Conservation (phyloP, 2,888 invertebrate species). For the Phalera bucephala region DNA sequence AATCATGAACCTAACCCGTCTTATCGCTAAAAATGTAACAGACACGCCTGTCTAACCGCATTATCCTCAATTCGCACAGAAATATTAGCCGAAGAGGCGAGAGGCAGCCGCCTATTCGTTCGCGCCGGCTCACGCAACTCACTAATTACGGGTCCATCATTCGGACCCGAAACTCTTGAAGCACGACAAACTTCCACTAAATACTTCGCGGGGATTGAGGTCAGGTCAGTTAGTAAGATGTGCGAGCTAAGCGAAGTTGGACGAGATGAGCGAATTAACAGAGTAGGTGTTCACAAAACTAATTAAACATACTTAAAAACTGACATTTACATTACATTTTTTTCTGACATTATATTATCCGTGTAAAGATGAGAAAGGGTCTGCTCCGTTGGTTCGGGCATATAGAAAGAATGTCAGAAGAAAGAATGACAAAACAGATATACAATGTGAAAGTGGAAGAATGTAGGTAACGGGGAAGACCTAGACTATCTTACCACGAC, state of each 20-base stretch:
- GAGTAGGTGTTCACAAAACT: too few relatives aligned
- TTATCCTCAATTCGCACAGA: conserved; percentile 22
- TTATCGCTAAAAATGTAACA: background rate
- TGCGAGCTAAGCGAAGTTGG: background rate
- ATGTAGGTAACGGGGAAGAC: too few relatives aligned
- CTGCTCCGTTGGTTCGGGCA: too few relatives aligned
- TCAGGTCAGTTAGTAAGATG: background rate
- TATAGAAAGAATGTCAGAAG: too few relatives aligned
- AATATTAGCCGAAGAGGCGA: conserved; percentile 25
- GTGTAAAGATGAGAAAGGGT: too few relatives aligned
- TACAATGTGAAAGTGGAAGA: too few relatives aligned
- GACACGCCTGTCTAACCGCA: conserved; percentile 13
- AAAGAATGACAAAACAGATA: too few relatives aligned
- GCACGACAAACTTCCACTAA: conserved; percentile 41
- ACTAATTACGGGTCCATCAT: conserved; percentile 47
- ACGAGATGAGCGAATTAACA: too few relatives aligned
- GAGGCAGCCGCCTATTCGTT: conserved; percentile 22
- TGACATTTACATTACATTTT: too few relatives aligned
- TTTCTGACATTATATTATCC: too few relatives aligned
- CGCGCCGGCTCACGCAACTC: conserved; percentile 33
- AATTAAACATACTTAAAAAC: too few relatives aligned
- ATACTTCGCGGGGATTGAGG: conserved; percentile 23
- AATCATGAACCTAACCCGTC: background rate
- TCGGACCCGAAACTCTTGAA: conserved; percentile 37
- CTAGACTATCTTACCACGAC: too few relatives aligned